Base-by-base conservation (phyloP, 1,140 invertebrate species). In the Phymastichus coffea region DNA sequence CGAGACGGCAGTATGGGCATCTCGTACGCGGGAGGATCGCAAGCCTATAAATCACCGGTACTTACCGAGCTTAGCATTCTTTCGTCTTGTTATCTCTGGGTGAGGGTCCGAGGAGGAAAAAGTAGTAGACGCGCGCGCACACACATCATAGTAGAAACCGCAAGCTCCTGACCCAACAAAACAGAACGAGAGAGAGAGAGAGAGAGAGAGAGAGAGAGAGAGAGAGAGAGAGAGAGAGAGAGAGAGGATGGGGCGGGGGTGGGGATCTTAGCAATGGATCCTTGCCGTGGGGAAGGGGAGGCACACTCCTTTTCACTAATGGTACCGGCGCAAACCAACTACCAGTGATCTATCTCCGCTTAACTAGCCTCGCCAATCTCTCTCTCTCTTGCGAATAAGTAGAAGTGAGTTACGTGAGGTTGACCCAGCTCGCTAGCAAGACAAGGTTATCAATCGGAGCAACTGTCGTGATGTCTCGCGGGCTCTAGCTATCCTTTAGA, bases 391-490 rank as follows among this genome's bases (percentile, higher is more conserved):
- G n/a, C n/a, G n/a, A n/a, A n/a, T n/a, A n/a, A n/a, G n/a, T n/a
- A n/a, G n/a, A 6, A 28, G 2, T 20, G 14, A 40, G 4, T 12
- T 33, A 33, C 9, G 19, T n/a, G 8, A 40, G 23, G 28, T n/a
- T n/a, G n/a, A n/a, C n/a, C n/a, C n/a, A n/a, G n/a, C n/a, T n/a
- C n/a, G n/a, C n/a, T n/a, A n/a, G n/a, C 28, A 7, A 47, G 55
- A 41, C 49, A 57, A 57, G 56, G 38, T 58, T 58, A 58, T 51
- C 47, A 58, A 58, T 46, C 26, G 47, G 25, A 49, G 37, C 37
- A 20, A 26, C 20, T n/a, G n/a, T 49, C 55, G 46, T 58, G 47
- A 58, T 51, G 28, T 51, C 56, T 58, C 26, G 26, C 35, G 26
- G 37, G 2, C 22, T n/a, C 23, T 46, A 19, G 3, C 7, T 17